Base-by-base conservation (phyloP, 2,888 invertebrate genomes). In the Caradrina kadenii region DNA sequence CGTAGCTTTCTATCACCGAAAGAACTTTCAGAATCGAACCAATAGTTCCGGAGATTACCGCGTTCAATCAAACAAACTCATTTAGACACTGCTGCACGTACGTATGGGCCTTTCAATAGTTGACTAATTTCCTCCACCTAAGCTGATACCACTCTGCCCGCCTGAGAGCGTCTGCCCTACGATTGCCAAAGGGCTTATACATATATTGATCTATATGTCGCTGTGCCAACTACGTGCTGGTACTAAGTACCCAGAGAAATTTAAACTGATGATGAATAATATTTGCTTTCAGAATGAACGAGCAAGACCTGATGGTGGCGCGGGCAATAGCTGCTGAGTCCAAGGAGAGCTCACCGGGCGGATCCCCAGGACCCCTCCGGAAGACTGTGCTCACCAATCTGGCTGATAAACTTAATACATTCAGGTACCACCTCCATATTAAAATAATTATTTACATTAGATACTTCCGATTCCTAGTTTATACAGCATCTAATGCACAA, bases 241-340 rank as follows among this genome's bases (percentile, higher is more conserved):
- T 45, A 45, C 45, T 45, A 35, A 2, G 5, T 26, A 26, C 26
- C 1, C 39, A 17, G 17, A 5, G 15, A n/a, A 35, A 13, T 10
- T 13, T 48, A 39, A 53, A 58, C 6, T 11, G 8, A 49, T 45
- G 13, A 0, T 50, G 0, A 17, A 21, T 19, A 10, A 0, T 15
- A 35, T 55, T 26, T 69, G 22, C 56, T 53, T 92, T 77, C 81
- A 94, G 93, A 87, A 89, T 98, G 97, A 97, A 97, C 93, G 98
- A 98, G 91, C 96, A 97, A 89, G 97, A 97, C 90, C 89, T 98
- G 74, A 96, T 97, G 80, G 93, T 98, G 87, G 98, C 98, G 6
- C 96, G 97, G 69, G 97, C 97, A 17, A 93, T 98, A 86, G 97
- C 97, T 15, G 96, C 96, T 0, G 96, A 96, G 87, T 94, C 96